Conservation (phyloP, 2,797 vertebrate genomes). For the Euphonia xanthogaster region DNA sequence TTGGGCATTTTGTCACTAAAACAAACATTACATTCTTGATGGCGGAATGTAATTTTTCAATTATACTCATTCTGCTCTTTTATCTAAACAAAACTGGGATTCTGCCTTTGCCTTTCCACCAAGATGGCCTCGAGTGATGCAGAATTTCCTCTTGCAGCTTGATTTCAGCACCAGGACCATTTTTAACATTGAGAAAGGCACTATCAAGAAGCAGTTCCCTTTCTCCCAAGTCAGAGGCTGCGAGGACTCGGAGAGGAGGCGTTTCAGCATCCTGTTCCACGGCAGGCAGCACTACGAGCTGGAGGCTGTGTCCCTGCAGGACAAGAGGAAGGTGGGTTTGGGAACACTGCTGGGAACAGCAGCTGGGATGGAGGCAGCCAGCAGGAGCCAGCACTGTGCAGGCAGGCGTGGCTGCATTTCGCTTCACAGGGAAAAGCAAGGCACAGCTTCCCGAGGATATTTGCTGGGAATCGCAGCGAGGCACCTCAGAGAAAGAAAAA, state of each 20-base stretch:
- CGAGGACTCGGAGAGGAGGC: slow-evolving; percentile 72
- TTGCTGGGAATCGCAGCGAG: too few relatives aligned
- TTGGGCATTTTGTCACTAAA: not conserved
- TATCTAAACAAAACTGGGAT: not conserved
- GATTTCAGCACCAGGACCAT: slow-evolving; percentile 80
- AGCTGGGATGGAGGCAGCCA: not conserved
- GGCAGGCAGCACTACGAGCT: slow-evolving; percentile 79
- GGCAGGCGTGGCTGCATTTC: too few relatives aligned
- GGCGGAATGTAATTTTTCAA: not conserved
- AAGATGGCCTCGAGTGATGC: not conserved
- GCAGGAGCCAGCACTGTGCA: accelerated
- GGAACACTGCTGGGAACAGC: not conserved
- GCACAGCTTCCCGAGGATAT: too few relatives aligned
- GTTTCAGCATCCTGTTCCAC: slow-evolving; percentile 76
- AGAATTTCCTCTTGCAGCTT: slow-evolving; percentile 66
- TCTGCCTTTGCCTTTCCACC: not conserved
- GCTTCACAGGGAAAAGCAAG: too few relatives aligned
- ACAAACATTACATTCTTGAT: not conserved
- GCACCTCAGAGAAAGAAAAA: too few relatives aligned
- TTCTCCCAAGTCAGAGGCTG: slow-evolving; percentile 80
- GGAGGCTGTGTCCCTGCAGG: slow-evolving; percentile 77
- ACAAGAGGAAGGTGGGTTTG: slow-evolving; percentile 73
- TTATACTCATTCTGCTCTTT: not conserved
- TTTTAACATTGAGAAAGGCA: slow-evolving; percentile 85
- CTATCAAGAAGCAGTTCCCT: slow-evolving; percentile 78